Evolutionary conservation across 2,888 invertebrate species (phyloP).

Genomic region (Diplolepis rosae): DNA sequence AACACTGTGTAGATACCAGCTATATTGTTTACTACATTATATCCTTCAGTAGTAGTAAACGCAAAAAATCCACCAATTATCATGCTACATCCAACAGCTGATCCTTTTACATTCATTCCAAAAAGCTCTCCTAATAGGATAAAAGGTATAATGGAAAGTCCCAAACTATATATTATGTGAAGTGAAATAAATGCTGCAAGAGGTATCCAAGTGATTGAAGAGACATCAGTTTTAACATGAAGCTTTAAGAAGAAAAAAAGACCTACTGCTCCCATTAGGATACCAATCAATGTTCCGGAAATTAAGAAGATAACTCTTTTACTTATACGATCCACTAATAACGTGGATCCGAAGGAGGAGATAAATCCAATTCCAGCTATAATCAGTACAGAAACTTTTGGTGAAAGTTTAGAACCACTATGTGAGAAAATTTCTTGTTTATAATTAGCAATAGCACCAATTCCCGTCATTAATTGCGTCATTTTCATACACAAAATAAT

Average conservation of each 20-base stretch:
- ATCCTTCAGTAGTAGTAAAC: slow-evolving; percentile 78
- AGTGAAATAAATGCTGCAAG: slow-evolving; percentile 78
- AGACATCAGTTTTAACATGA: slow-evolving; percentile 73
- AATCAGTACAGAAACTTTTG: slow-evolving; percentile 76
- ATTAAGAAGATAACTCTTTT: slow-evolving; percentile 78
- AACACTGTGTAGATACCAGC: slow-evolving; percentile 76
- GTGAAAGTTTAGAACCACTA: slow-evolving; percentile 74
- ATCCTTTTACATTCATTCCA: slow-evolving; percentile 79
- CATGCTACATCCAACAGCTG: slow-evolving; percentile 79
- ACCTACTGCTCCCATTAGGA: slow-evolving; percentile 76
- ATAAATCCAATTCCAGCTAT: no score
- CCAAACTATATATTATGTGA: slow-evolving; percentile 79
- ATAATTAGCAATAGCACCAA: slow-evolving; percentile 78
- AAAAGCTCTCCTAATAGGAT: slow-evolving; percentile 80
- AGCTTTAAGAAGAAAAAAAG: slow-evolving; percentile 77
- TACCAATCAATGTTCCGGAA: slow-evolving; percentile 77
- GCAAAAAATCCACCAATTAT: slow-evolving; percentile 78
- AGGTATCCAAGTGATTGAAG: slow-evolving; percentile 77
- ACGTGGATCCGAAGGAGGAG: no score
- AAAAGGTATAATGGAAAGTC: slow-evolving; percentile 80
- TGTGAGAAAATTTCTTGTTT: slow-evolving; percentile 79
- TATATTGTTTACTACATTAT: slow-evolving; percentile 76
- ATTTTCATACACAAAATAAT: slow-evolving; percentile 79
- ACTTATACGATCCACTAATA: slow-evolving; percentile 80
- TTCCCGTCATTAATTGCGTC: slow-evolving; percentile 79